Percentiles rank a stretch among this genome's conserved stretches.
Evolutionary conservation across 2,113 vertebrate genomes (phyloP).

Genomic region (Sitta europaea): DNA sequence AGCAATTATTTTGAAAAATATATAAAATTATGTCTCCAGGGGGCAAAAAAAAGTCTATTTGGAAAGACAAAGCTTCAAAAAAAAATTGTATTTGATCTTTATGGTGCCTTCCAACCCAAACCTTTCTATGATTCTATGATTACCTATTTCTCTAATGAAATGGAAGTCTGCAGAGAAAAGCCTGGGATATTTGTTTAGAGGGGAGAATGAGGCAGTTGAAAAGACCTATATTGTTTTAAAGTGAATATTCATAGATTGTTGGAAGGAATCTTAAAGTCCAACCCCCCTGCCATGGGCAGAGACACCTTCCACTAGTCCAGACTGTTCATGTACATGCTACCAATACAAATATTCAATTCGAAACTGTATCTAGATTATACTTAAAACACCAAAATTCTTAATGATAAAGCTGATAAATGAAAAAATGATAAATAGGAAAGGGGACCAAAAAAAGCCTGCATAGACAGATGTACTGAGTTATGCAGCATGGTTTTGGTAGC

Average conservation of each 20-base stretch:
- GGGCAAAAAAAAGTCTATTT: not conserved
- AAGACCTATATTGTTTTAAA: not conserved
- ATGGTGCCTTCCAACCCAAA: not conserved
- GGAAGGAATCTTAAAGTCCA: not conserved
- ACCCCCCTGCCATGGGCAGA: not conserved
- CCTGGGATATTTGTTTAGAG: not conserved
- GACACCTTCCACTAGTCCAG: not conserved
- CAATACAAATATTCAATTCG: not conserved
- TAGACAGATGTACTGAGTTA: not conserved
- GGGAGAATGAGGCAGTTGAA: not conserved
- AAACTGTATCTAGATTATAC: not conserved
- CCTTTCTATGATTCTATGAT: not conserved
- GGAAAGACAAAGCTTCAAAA: not conserved
- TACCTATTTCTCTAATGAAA: not conserved
- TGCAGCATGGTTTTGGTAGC: not conserved
- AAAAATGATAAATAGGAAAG: not conserved
- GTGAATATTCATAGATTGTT: not conserved
- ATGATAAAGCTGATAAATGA: not conserved
- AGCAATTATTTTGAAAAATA: not conserved
- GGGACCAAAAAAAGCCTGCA: not conserved
- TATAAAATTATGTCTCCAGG: not conserved
- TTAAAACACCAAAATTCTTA: not conserved
- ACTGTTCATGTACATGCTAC: fast-evolving
- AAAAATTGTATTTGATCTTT: not conserved
- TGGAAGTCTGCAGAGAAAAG: not conserved